Conservation (phyloP, 2,113 vertebrate species). For the Gadus macrocephalus region DNA sequence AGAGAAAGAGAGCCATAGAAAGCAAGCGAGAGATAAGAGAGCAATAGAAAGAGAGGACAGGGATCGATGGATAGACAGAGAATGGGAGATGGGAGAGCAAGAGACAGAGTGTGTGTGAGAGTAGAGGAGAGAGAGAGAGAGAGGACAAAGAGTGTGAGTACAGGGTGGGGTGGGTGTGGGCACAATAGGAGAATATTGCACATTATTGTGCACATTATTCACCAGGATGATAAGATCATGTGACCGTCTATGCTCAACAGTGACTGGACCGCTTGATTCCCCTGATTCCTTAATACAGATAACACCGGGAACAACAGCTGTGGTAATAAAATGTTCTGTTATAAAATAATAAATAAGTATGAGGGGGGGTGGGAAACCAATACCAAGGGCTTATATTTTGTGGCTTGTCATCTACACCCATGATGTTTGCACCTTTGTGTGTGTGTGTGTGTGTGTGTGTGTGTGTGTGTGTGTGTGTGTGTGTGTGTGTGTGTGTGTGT, state of each 20-base stretch:
- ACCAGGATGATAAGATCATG: conserved; percentile 62
- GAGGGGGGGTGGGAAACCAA: neutral
- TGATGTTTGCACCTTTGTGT: too few species aligned
- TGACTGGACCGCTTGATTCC: conserved; percentile 52
- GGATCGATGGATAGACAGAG: too few species aligned
- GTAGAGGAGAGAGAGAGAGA: too few species aligned
- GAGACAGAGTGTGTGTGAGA: too few species aligned
- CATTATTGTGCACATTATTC: conserved; percentile 66
- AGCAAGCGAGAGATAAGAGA: too few species aligned
- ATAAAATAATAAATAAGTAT: conserved; percentile 56
- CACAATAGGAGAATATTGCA: conserved; percentile 49
- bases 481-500: too few species aligned
- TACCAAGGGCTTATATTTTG: conserved; percentile 38
- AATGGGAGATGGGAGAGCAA: too few species aligned
- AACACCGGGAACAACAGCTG: conserved; percentile 68
- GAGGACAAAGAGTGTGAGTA: too few species aligned
- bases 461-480: too few species aligned
- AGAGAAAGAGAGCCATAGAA: neutral
- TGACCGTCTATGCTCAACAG: conserved; percentile 51
- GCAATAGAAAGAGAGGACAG: too few species aligned
- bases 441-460: too few species aligned
- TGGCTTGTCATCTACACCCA: conserved; percentile 23
- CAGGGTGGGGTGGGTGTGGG: neutral
- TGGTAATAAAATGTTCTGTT: conserved; percentile 57
- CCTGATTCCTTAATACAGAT: conserved; percentile 56